These are phyloP conservation scores for Uloborus diversus DNA, from an alignment of 1,140 invertebrate genomes.

Conservation along the genomic window DNA sequence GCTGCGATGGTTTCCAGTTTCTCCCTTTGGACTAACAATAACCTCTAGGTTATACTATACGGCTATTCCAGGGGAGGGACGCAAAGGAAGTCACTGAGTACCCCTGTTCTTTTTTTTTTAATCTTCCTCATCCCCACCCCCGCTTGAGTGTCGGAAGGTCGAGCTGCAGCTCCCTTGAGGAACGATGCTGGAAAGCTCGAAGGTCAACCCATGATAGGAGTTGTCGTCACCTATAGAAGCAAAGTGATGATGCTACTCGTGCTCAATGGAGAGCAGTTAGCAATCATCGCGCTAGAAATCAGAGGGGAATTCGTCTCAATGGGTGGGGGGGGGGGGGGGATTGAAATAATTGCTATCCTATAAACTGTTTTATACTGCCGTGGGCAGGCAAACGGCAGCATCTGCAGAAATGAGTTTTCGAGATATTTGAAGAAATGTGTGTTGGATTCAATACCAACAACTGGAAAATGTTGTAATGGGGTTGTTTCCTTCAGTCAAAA, in stretches of 20 bases:
- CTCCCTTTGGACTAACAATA: conserved; percentile 50
- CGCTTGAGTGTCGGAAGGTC: not conserved
- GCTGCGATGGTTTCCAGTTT: conserved; percentile 51
- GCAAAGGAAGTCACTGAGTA: conserved; percentile 40
- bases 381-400: too few relatives aligned
- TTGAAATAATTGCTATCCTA: too few relatives aligned
- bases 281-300: too few relatives aligned
- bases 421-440: too few relatives aligned
- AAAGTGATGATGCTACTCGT: not conserved
- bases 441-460: too few relatives aligned
- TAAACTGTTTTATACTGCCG: too few relatives aligned
- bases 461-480: too few relatives aligned
- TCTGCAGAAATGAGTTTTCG: too few relatives aligned
- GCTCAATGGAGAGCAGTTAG: not conserved
- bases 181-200: not conserved
- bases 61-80: conserved; percentile 37
- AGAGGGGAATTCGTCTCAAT: too few relatives aligned
- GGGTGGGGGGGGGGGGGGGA: too few relatives aligned
- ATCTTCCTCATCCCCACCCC: too few relatives aligned
- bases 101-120: conserved; percentile 22
- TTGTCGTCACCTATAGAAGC: conserved; percentile 27
- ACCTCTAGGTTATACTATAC: conserved; percentile 48
- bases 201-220: conserved; percentile 29
- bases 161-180: conserved; percentile 19
- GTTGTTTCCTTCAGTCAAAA: too few relatives aligned